These are phyloP conservation scores for Sipha maydis DNA, from an alignment of 2,888 invertebrate genomes.

Conservation along the genomic window DNA sequence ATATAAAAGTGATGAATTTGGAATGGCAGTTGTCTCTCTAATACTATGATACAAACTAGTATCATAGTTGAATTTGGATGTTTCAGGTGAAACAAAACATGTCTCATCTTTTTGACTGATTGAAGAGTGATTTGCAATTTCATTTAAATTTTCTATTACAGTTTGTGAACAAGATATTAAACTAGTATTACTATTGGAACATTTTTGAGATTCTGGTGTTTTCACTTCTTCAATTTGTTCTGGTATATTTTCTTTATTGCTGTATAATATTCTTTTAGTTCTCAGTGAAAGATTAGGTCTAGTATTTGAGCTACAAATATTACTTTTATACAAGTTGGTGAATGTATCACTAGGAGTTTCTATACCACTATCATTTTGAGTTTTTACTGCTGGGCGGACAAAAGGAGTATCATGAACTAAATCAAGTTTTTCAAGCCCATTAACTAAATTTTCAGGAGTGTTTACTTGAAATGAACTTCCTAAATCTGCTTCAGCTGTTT, in stretches of 20 bases:
- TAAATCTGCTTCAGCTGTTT: constrained; percentile 54
- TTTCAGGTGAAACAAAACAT: constrained; percentile 52
- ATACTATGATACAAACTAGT: constrained; percentile 59
- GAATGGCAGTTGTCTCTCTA: constrained; percentile 39
- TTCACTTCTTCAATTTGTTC: constrained; percentile 8
- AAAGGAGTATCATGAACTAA: constrained; percentile 59
- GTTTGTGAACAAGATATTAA: neutral
- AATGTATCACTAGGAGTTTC: constrained; percentile 49
- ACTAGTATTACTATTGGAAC: neutral
- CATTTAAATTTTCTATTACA: constrained; percentile 21
- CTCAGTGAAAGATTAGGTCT: constrained; percentile 24
- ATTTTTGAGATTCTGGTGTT: constrained; percentile 10
- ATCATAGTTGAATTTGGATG: constrained; percentile 43
- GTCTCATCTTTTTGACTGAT: constrained; percentile 33
- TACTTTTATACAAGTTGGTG: neutral
- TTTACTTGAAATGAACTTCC: constrained; percentile 52
- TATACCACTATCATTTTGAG: constrained; percentile 48
- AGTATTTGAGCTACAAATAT: neutral
- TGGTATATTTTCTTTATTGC: constrained; percentile 50
- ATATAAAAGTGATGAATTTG: constrained; percentile 17
- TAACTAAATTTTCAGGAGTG: constrained; percentile 45
- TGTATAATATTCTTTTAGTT: constrained; percentile 47
- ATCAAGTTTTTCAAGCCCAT: constrained; percentile 51
- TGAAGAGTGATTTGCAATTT: constrained; percentile 19
- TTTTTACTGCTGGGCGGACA: constrained; percentile 43